phyloP scores from a whole-genome alignment of 2,113 vertebrate genomes.

The Agelaius tricolor region DNA sequence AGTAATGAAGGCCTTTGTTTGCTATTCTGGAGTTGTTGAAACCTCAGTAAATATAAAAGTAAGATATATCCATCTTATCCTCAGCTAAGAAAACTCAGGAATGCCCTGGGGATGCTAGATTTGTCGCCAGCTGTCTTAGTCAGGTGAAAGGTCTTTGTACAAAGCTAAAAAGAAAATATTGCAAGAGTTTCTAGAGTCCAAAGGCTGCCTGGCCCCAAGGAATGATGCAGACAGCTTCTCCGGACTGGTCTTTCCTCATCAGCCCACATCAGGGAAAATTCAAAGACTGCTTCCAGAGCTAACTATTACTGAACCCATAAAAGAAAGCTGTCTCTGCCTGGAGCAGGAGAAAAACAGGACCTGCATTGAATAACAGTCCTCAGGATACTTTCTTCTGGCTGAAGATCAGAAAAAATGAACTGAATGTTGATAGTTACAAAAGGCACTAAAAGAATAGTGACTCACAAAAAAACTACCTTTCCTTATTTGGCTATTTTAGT shows the following conservation, averaged over 20 bases:
- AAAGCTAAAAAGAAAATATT: slow-evolving; percentile 60
- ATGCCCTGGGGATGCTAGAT: slow-evolving; percentile 33
- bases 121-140: slow-evolving; percentile 4
- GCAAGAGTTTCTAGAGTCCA: slow-evolving; percentile 33
- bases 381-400: not conserved
- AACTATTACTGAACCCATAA: not conserved
- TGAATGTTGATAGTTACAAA: not conserved
- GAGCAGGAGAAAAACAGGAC: not conserved
- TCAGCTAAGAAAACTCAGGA: slow-evolving; percentile 37
- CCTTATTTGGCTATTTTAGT: slow-evolving; percentile 41
- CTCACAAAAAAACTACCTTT: not conserved
- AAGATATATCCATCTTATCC: slow-evolving; percentile 40
- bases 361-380: not conserved
- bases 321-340: not conserved
- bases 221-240: slow-evolving; percentile 34
- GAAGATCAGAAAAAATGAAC: slow-evolving; percentile 4
- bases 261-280: not conserved
- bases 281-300: slow-evolving; percentile 10
- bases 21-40: slow-evolving; percentile 25
- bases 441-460: not conserved
- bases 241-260: slow-evolving; percentile 25
- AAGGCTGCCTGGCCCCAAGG: slow-evolving; percentile 21
- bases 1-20: not conserved
- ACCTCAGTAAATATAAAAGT: slow-evolving; percentile 48
- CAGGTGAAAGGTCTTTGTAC: slow-evolving; percentile 57